Evolutionary conservation across 35 echinoderm and acorn worm genomes (phyloP).

Genomic region (Anneissia japonica): DNA sequence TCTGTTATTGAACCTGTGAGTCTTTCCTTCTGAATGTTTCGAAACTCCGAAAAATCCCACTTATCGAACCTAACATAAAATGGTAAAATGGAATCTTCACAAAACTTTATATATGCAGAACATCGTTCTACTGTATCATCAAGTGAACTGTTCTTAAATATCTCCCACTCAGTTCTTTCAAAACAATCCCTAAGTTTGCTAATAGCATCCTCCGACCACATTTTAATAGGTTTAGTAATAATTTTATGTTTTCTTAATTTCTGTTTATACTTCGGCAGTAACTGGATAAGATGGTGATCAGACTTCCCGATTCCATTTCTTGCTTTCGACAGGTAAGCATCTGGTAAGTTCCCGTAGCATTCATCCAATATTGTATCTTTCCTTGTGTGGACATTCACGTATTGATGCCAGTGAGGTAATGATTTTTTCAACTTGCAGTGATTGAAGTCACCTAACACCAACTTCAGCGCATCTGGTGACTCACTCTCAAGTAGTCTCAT

Average conservation of each 20-base stretch:
- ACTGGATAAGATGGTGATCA: slow-evolving; percentile 14
- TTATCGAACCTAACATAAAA: neutral
- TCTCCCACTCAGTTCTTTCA: no score
- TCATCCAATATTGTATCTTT: slow-evolving; percentile 12
- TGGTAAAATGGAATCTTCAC: no score
- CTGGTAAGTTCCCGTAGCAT: slow-evolving; percentile 7
- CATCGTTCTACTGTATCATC: no score
- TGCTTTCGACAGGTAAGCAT: slow-evolving; percentile 27
- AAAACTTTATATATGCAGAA: no score
- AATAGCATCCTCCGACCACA: no score
- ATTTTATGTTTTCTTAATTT: slow-evolving; percentile 17
- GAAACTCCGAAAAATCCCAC: neutral
- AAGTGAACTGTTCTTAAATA: no score
- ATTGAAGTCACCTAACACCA: slow-evolving; percentile 33
- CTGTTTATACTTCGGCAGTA: slow-evolving; percentile 25
- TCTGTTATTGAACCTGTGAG: neutral
- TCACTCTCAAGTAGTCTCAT: neutral
- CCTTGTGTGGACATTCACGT: slow-evolving; percentile 2
- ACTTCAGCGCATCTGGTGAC: slow-evolving; percentile 8
- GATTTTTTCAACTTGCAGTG: slow-evolving; percentile 19
- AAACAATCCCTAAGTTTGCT: no score
- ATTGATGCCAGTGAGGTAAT: slow-evolving; percentile 16
- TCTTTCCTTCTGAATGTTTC: neutral
- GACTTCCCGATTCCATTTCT: slow-evolving; percentile 25
- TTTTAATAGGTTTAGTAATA: slow-evolving; percentile 8